Percentiles rank a stretch among this genome's conserved stretches.
phyloP scores from a whole-genome alignment of 1,140 invertebrate genomes.

The Drosophila simulans region DNA sequence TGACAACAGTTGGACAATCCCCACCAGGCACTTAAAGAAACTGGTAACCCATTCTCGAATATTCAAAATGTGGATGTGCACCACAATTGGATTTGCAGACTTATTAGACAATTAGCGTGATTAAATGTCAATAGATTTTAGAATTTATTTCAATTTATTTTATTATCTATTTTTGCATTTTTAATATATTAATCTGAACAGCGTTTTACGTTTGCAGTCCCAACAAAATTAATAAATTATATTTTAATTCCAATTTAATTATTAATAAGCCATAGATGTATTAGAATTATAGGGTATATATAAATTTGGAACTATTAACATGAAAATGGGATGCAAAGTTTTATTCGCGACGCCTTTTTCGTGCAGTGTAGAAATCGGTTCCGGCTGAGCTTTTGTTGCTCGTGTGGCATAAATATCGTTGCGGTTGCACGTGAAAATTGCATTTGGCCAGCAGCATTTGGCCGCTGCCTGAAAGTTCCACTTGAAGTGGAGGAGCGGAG shows the following conservation, averaged over 20 bases:
- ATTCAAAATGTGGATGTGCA: background rate
- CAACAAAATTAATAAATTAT: too few relatives aligned
- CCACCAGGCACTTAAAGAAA: constrained; percentile 19
- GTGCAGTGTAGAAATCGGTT: constrained; percentile 38
- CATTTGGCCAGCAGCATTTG: constrained; percentile 70
- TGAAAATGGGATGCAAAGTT: too few relatives aligned
- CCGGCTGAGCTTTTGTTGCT: constrained; percentile 66
- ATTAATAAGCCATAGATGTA: too few relatives aligned
- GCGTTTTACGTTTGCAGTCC: too few relatives aligned
- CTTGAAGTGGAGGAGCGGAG: constrained; percentile 28
- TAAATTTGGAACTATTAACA: too few relatives aligned
- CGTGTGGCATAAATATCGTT: constrained; percentile 81
- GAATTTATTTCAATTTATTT: too few relatives aligned
- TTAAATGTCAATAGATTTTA: too few relatives aligned
- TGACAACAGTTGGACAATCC: constrained; percentile 24
- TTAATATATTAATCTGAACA: too few relatives aligned
- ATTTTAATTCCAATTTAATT: too few relatives aligned
- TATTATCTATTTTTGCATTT: too few relatives aligned
- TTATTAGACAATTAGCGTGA: too few relatives aligned
- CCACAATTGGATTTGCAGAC: background rate
- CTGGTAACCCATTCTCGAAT: background rate
- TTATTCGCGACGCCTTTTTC: background rate
- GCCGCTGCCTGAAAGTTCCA: constrained; percentile 43
- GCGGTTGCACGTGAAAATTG: constrained; percentile 82
- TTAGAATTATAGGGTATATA: too few relatives aligned